Conservation (phyloP, 1,140 invertebrate genomes). For the Grapholita molesta region DNA sequence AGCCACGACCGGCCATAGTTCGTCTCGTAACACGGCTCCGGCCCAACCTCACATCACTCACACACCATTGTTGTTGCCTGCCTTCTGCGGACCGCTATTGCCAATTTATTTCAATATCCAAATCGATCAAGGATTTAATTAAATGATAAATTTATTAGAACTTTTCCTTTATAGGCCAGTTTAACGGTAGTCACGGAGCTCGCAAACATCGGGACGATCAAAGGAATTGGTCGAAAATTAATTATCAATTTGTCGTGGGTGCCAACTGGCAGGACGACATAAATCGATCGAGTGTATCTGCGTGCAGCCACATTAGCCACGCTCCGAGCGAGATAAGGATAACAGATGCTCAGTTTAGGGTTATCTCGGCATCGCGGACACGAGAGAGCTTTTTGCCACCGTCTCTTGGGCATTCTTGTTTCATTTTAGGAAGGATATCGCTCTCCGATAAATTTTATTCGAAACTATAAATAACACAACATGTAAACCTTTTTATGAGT, state of each 20-base stretch:
- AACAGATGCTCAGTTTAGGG: conserved; percentile 77
- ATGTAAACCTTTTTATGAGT: neutral
- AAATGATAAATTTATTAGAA: conserved; percentile 15
- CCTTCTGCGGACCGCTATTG: neutral
- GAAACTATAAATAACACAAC: neutral
- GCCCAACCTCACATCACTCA: conserved; percentile 34
- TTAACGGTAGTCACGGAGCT: conserved; percentile 43
- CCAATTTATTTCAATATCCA: conserved; percentile 10
- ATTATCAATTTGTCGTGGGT: conserved; percentile 78
- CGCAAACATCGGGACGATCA: conserved; percentile 72
- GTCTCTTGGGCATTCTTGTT: conserved; percentile 58
- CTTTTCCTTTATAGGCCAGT: conserved; percentile 14
- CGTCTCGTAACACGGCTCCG: neutral
- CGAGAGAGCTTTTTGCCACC: conserved; percentile 75
- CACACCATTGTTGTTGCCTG: conserved; percentile 34
- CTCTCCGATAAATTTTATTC: conserved; percentile 9
- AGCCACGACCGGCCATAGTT: neutral
- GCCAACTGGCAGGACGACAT: conserved; percentile 59
- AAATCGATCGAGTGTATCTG: conserved; percentile 73
- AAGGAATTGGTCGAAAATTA: conserved; percentile 70
- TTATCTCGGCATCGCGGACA: conserved; percentile 75
- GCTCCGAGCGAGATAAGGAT: conserved; percentile 72
- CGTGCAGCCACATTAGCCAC: conserved; percentile 73
- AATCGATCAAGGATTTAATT: conserved; percentile 17
- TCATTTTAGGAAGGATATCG: conserved; percentile 19